Evolutionary conservation across 2,113 vertebrate genomes (phyloP), one percentile per base, ranked within the genome.

Genomic region (Synodontis membranacea): DNA sequence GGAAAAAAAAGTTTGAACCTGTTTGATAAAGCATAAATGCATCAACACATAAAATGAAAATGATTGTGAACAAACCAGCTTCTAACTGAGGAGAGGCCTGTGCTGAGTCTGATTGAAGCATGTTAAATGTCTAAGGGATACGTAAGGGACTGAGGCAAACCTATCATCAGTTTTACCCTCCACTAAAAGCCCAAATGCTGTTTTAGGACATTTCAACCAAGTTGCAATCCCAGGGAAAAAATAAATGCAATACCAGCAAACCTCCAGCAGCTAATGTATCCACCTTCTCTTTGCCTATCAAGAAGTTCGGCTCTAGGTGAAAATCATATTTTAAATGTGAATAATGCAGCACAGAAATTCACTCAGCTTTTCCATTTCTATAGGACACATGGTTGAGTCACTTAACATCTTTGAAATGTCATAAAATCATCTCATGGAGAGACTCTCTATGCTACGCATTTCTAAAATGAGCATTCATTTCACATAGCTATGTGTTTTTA

Each of bases 261-360:
- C 37, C 70, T 78, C 1, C 31, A 66, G 81, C 37, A 87, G 79
- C 68, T 60, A 84, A 86, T 80, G 82, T 82, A 70, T 81, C 42
- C 89, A 80, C 64, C 50, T 44, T 82, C 15, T 6, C 5, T 17
- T 28, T 80, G 84, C 66, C 75, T 68, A 84, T 88, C 80, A 80
- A 82, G 50, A 14, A 54, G 28, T 50, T 82, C 28, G 60, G 39
- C 25, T 86, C n/a, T 70, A 25, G 79, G 48, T 34, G n/a, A 54
- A 25, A 62, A 46, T 84, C 66, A 83, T 37, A 70, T 48, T 28
- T 66, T 70, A 64, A 66, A 46, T 46, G 15, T 46, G 60, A 64
- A 82, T 80, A 82, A 82, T 46, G 64, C 39, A 64, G 14, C 28
- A 64, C 42, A n/a, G 42, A 14, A 64, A 64, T 56, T 19, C n/a